These are phyloP conservation scores for Halictus ligatus DNA, from an alignment of 2,888 invertebrate genomes.

Conservation along the genomic window DNA sequence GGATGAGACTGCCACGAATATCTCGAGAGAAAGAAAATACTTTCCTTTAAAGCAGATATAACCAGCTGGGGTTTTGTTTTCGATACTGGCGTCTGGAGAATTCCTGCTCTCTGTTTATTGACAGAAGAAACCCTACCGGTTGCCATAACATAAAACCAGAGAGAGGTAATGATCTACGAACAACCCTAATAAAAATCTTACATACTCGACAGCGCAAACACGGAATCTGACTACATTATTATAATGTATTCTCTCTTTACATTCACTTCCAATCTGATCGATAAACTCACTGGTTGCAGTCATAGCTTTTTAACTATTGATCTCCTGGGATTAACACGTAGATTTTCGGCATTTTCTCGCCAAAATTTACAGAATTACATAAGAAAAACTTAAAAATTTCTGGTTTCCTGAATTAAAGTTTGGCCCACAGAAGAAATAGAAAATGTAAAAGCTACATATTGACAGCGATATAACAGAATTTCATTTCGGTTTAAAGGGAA, in stretches of 20 bases:
- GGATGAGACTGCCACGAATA: constrained; percentile 44
- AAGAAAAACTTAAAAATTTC: no score
- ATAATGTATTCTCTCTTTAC: background rate
- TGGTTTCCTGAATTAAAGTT: no score
- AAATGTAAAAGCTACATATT: no score
- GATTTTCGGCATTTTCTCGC: no score
- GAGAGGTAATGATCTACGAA: constrained; percentile 2
- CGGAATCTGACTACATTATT: background rate
- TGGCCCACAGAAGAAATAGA: no score
- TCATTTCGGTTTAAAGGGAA: no score
- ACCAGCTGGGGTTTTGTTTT: constrained; percentile 31
- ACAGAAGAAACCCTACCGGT: constrained; percentile 33
- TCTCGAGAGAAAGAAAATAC: constrained; percentile 54
- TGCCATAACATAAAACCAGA: background rate
- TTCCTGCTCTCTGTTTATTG: constrained; percentile 26
- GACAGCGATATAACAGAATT: no score
- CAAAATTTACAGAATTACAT: no score
- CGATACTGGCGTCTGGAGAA: constrained; percentile 27
- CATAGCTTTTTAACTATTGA: no score
- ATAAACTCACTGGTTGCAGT: background rate
- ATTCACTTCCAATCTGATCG: background rate
- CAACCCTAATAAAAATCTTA: background rate
- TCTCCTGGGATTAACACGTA: no score
- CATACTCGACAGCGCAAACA: background rate
- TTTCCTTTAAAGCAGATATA: constrained; percentile 48